Evolutionary conservation across 2,888 invertebrate species (phyloP).

Genomic region (Epicampocera succincta): DNA sequence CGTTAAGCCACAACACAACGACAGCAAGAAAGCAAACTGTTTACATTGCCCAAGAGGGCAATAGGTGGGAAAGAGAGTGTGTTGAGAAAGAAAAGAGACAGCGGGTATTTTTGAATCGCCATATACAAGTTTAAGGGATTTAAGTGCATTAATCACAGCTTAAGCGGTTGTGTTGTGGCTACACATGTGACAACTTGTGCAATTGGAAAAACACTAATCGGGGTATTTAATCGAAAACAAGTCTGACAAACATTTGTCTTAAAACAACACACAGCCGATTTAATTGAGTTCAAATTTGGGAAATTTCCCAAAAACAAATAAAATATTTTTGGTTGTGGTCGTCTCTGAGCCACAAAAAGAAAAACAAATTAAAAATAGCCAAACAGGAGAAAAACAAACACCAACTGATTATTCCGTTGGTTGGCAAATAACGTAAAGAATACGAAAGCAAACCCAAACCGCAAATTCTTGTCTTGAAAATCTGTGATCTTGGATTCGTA

Average conservation of each 20-base stretch:
- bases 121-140: constrained; percentile 21
- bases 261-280: constrained; percentile 31
- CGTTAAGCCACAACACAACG: no score
- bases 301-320: not conserved
- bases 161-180: constrained; percentile 61
- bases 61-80: not conserved
- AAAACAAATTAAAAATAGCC: not conserved
- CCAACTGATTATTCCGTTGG: constrained; percentile 13
- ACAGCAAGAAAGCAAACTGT: no score
- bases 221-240: constrained; percentile 75
- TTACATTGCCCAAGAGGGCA: not conserved
- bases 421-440: not conserved
- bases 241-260: constrained; percentile 66
- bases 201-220: constrained; percentile 76
- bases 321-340: constrained; percentile 7
- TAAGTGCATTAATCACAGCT: constrained; percentile 54
- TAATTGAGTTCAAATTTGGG: constrained; percentile 54
- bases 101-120: not conserved
- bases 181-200: constrained; percentile 75
- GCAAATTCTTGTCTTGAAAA: not conserved
- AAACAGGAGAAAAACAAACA: not conserved
- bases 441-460: constrained; percentile 23
- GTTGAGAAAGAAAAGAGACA: no score
- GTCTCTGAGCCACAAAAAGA: not conserved
- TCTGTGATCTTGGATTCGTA: not conserved